Base-by-base conservation (phyloP, 30 jellyfish, hydroid and myxozoan genomes). In the Aurelia sp. region DNA sequence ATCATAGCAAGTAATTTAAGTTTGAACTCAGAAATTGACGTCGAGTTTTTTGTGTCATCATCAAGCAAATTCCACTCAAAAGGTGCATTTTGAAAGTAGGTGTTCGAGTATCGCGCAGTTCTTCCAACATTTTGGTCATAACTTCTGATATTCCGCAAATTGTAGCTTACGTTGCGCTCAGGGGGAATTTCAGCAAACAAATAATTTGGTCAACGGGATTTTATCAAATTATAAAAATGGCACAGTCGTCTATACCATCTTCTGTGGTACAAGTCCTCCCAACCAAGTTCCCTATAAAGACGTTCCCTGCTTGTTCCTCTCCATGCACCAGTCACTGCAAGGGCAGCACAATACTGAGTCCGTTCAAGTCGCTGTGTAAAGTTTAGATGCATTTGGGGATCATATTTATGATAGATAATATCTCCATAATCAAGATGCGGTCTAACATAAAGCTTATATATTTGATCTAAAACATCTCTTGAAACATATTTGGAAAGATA, bases 21-120 rank as follows among this genome's bases (percentile, higher is more conserved):
- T 47, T 78, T 78, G 40, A 78, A 78, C 82, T 20, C 74, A 44
- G 82, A n/a, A 51, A 78, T 66, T 27, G 82, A 65, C 27, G 77
- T 6, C 18, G 83, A 68, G 47, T 48, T 69, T 82, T 53, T 66
- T 19, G 65, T 69, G 19, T 69, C 85, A 20, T 82, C 84, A 53
- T 71, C 84, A 6, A 82, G 75, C 67, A 80, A 68, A 66, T 80
- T 80, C 83, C 91, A 82, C 66, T 82, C 85, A 51, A 66, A 82
- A 15, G 65, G 80, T n/a, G 71, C 74, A 74, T 74, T 74, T 20
- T 74, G 86, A 74, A 74, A 74, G 50, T 74, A 44, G 48, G 82
- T 71, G 48, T 71, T 71, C 37, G 82, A 71, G 48, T 18, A 71
- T 18, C 74, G 82, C 37, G 53, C 60, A 11, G 86, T 74, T 74